phyloP scores from a whole-genome alignment of 1,140 invertebrate species.

The Heterodera schachtii region DNA sequence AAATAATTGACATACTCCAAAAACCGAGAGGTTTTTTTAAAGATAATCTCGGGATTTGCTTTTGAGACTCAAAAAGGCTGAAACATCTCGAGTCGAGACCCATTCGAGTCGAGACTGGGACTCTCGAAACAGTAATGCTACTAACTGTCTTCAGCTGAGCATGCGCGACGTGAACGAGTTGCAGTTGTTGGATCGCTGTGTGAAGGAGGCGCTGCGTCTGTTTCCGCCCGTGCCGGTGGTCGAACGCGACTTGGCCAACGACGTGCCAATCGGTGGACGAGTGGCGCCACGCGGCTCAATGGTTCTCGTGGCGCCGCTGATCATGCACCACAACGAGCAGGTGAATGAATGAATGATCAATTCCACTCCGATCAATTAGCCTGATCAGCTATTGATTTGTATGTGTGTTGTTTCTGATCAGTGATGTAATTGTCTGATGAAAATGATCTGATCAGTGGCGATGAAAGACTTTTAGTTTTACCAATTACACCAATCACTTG shows the following conservation, averaged over 20 bases:
- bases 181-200: background rate
- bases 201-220: slow-evolving; percentile 3
- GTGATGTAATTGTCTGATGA: no score
- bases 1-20: no score
- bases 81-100: no score
- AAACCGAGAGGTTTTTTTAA: no score
- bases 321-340: slow-evolving; percentile 76
- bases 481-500: no score
- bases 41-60: no score
- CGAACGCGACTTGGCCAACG: slow-evolving; percentile 74
- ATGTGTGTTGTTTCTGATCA: no score
- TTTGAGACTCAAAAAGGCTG: no score
- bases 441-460: no score
- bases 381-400: background rate
- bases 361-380: background rate
- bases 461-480: no score
- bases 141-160: background rate
- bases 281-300: slow-evolving; percentile 73
- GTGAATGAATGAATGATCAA: background rate
- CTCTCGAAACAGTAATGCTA: background rate
- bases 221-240: slow-evolving; percentile 9
- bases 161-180: slow-evolving; percentile 5
- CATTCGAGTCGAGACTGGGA: no score
- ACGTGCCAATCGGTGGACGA: background rate
- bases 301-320: slow-evolving; percentile 72